These are phyloP conservation scores for Brachionus asplanchnoidis DNA, from an alignment of 1,140 invertebrate genomes.

Conservation along the genomic window DNA sequence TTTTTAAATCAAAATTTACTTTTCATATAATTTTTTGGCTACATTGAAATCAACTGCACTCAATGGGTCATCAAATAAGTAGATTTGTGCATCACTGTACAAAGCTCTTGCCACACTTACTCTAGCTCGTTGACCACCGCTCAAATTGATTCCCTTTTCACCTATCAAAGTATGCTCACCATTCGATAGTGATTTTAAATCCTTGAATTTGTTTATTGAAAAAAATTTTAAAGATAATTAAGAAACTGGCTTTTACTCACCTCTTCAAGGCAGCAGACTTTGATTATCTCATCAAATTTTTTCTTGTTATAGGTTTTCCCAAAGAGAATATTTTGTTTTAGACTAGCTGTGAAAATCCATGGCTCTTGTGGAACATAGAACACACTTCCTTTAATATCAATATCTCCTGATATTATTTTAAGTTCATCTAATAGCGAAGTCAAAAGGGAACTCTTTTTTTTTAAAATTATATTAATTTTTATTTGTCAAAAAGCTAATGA, in stretches of 20 bases:
- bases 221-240: no score
- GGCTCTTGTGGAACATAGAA: conserved; percentile 41
- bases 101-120: conserved; percentile 71
- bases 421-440: conserved; percentile 15
- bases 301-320: background rate
- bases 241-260: background rate
- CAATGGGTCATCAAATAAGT: conserved; percentile 74
- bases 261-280: conserved; percentile 18
- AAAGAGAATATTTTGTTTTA: conserved; percentile 41
- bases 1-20: conserved; percentile 65
- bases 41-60: conserved; percentile 83
- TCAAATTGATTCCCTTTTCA: conserved; percentile 74
- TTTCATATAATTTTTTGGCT: conserved; percentile 87
- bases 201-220: background rate
- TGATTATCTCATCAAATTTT: conserved; percentile 28
- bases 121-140: conserved; percentile 83
- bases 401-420: background rate
- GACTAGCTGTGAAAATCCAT: conserved; percentile 37
- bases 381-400: conserved; percentile 12
- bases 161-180: conserved; percentile 83
- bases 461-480: background rate
- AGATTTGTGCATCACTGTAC: conserved; percentile 73
- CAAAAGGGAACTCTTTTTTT: conserved; percentile 19
- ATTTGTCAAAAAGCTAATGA: background rate
- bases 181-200: conserved; percentile 64